Evolutionary conservation across 2,113 vertebrate genomes (phyloP).

Genomic region (Channa argus): DNA sequence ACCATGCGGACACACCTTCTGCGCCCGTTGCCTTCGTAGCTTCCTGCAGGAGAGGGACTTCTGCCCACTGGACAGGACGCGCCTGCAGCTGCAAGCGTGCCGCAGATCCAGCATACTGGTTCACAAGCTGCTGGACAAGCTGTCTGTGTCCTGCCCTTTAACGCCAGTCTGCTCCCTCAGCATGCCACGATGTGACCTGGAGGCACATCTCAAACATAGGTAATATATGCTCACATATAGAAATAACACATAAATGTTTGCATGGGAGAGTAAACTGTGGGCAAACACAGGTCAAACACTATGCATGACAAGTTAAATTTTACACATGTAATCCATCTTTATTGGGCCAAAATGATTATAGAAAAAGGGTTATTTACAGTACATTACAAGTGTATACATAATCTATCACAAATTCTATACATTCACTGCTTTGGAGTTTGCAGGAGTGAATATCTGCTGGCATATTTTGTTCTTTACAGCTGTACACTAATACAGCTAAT

Average conservation of each 20-base stretch:
- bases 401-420: too few relatives aligned
- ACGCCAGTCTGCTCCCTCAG: conserved; percentile 89
- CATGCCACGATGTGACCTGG: conserved; percentile 96
- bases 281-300: conserved; percentile 4
- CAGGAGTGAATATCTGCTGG: neutral
- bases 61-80: conserved; percentile 94
- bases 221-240: conserved; percentile 64
- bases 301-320: neutral
- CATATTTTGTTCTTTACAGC: neutral
- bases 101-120: conserved; percentile 97
- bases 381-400: too few relatives aligned
- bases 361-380: too few relatives aligned
- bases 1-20: conserved; percentile 98
- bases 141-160: conserved; percentile 93
- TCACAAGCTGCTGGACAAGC: conserved; percentile 97
- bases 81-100: conserved; percentile 93
- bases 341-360: neutral
- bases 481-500: neutral
- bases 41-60: conserved; percentile 98
- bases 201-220: conserved; percentile 98
- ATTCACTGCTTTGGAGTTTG: neutral
- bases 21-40: conserved; percentile 96
- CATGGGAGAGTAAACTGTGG: neutral
- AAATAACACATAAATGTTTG: neutral
- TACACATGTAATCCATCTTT: conserved; percentile 10